Evolutionary conservation across 1,140 invertebrate genomes (phyloP).

Genomic region (Sycophaga agraensis): DNA sequence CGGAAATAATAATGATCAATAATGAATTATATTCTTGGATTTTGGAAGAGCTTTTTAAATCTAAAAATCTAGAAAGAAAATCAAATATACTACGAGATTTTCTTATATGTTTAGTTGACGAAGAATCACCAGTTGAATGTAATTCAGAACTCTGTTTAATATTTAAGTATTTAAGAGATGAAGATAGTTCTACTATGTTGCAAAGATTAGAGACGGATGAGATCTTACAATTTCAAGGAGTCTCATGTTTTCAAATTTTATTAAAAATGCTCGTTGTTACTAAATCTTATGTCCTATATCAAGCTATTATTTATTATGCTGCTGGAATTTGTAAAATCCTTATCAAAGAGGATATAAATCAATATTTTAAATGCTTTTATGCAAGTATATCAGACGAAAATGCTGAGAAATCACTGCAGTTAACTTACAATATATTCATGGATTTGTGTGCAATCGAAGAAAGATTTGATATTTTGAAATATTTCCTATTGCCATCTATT

Average conservation of each 20-base stretch:
- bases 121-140: slow-evolving; percentile 19
- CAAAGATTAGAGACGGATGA: slow-evolving; percentile 16
- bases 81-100: slow-evolving; percentile 45
- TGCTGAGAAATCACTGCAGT: slow-evolving; percentile 38
- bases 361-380: slow-evolving; percentile 41
- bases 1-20: slow-evolving; percentile 26
- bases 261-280: slow-evolving; percentile 41
- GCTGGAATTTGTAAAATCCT: slow-evolving; percentile 39
- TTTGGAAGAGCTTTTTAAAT: slow-evolving; percentile 32
- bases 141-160: slow-evolving; percentile 34
- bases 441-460: slow-evolving; percentile 5
- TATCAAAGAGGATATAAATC: slow-evolving; percentile 36
- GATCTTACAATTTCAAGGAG: slow-evolving; percentile 32
- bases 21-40: slow-evolving; percentile 44
- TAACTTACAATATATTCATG: slow-evolving; percentile 40
- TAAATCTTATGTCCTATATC: slow-evolving; percentile 42
- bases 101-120: slow-evolving; percentile 41
- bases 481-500: slow-evolving; percentile 43
- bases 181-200: neutral
- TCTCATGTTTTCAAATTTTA: slow-evolving; percentile 43
- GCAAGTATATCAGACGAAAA: slow-evolving; percentile 28
- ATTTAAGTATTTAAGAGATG: slow-evolving; percentile 30
- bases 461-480: slow-evolving; percentile 40
- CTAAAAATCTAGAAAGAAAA: slow-evolving; percentile 37
- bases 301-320: slow-evolving; percentile 39